Base-by-base conservation (phyloP, 2,888 invertebrate genomes). In the Byasa hedistus region DNA sequence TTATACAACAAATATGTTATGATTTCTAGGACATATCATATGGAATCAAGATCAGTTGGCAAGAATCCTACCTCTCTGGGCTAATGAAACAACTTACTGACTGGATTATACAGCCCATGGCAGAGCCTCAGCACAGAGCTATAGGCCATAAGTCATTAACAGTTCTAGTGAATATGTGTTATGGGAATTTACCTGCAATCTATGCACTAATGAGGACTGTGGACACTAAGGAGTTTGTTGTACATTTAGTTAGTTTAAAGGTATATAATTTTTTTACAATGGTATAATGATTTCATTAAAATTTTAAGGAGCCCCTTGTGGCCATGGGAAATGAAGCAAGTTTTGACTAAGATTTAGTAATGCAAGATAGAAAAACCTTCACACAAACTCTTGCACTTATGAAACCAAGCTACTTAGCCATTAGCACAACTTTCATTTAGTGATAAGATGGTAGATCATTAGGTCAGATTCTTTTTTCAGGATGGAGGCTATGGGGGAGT, bases 21-120 rank as follows among this genome's bases (percentile, higher is more conserved):
- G n/a, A 17, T 22, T 48, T 61, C 1, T 86, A 96, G 93, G 95
- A 96, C 77, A 89, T 96, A 68, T 95, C 96, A 0, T 96, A 96
- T 74, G 96, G 96, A 36, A 95, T 96, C 22, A 94, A 94, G 79
- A 95, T 96, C 32, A 94, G 93, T 10, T 96, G 96, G 96, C 96
- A 96, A 80, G 96, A 96, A 76, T 95, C 96, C 0, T 95, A 96
- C 80, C 86, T 96, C 55, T 85, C 94, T 0, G 92, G 93, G 69
- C 85, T 96, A 15, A 93, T 96, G 82, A 93, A 94, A 65, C 94
- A 93, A 23, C 83, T 96, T 0, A 94, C 95, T 0, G 93, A 94
- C 36, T 95, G 95, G 93, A 93, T 96, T 59, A 85, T 83, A 0
- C 83, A 85, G 52, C 91, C 93, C 0, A 91, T 92, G 76, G 78